Percentiles rank a stretch among this genome's conserved stretches.
Evolutionary conservation across 2,113 vertebrate genomes (phyloP).

Genomic region (Alectura lathami): DNA sequence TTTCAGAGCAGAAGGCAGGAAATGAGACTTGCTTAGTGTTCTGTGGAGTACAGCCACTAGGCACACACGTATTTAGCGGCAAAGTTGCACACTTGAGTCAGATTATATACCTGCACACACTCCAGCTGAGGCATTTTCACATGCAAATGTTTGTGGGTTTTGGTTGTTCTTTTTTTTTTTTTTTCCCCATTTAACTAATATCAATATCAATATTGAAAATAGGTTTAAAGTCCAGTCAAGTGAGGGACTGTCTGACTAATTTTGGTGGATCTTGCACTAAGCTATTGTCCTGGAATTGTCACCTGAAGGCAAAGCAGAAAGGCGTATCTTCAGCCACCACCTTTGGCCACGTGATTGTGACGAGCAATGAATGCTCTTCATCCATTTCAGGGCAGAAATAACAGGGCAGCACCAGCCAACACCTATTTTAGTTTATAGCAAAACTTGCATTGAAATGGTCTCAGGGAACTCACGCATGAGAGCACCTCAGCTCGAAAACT

Average conservation of each 20-base stretch:
- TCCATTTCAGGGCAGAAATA: neutral
- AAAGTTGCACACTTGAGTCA: neutral
- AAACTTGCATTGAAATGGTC: neutral
- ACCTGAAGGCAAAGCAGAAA: neutral
- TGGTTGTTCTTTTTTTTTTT: too few relatives aligned
- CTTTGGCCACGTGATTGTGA: neutral
- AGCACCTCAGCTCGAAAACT: rapidly evolving
- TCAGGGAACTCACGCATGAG: neutral
- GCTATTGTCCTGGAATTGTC: neutral
- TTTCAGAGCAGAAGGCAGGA: neutral
- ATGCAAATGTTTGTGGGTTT: neutral
- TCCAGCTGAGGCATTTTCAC: neutral
- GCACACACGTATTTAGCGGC: rapidly evolving
- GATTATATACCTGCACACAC: neutral
- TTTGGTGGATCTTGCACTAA: neutral
- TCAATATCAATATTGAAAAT: neutral
- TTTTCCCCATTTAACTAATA: neutral
- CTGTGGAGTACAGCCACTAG: neutral
- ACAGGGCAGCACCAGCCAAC: neutral
- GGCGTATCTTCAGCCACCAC: neutral
- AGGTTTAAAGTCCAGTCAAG: neutral
- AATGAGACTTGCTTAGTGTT: neutral
- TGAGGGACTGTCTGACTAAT: neutral
- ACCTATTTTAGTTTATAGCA: neutral
- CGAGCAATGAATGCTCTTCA: neutral